Conservation (phyloP, 1,140 invertebrate species). For the Apis dorsata region DNA sequence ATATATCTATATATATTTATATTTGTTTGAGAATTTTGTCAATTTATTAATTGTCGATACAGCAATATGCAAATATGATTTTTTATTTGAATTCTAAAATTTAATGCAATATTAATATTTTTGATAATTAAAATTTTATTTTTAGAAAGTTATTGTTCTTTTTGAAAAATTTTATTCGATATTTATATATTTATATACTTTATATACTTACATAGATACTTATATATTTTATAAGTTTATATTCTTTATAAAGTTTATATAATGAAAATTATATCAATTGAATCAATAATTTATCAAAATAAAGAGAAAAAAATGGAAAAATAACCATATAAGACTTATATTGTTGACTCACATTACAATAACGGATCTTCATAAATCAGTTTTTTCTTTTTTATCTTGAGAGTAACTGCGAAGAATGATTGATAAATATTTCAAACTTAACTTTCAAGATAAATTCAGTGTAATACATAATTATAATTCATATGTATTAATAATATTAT, state of each 20-base stretch:
- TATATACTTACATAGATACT: no score
- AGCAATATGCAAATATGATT: neutral
- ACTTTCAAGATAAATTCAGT: no score
- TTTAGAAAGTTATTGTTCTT: no score
- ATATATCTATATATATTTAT: no score
- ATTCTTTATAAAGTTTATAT: neutral
- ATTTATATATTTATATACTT: neutral
- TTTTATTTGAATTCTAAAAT: neutral
- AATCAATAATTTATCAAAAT: no score
- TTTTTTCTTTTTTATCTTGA: neutral
- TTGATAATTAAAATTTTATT: neutral
- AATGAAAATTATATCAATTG: neutral
- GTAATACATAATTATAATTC: no score
- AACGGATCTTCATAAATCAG: slow-evolving; percentile 21
- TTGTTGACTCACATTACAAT: neutral
- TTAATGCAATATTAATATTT: neutral
- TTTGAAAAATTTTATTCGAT: no score
- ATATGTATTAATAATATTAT: no score
- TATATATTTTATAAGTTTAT: no score
- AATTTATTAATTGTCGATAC: no score
- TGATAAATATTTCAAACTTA: neutral
- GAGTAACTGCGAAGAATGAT: neutral
- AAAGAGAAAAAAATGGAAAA: neutral
- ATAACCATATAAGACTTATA: neutral
- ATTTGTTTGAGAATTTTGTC: neutral